A percentile compares a stretch with the other conserved stretches of the same genome.
phyloP scores from a whole-genome alignment of 2,888 invertebrate genomes.

The Mimas tiliae region DNA sequence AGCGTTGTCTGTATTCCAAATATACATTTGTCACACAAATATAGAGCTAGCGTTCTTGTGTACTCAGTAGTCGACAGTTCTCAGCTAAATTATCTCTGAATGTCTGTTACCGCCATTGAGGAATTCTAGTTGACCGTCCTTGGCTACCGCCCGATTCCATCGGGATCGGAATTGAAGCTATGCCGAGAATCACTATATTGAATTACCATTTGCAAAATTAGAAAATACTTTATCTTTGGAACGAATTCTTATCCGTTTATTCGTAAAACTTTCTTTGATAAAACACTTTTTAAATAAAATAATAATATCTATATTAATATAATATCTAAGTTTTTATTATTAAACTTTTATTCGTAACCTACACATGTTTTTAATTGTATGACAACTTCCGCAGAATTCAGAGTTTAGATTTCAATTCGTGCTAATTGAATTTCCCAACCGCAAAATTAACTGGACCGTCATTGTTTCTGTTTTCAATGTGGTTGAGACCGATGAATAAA shows the following conservation, averaged over 20 bases:
- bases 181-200: slow-evolving; percentile 18
- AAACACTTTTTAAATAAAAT: neutral
- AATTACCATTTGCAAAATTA: slow-evolving; percentile 15
- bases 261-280: too few relatives aligned
- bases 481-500: slow-evolving; percentile 8
- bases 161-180: slow-evolving; percentile 29
- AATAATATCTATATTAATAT: too few relatives aligned
- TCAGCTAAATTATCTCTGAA: slow-evolving; percentile 9
- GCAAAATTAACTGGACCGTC: neutral
- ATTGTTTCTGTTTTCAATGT: slow-evolving; percentile 12
- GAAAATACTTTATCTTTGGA: slow-evolving; percentile 7
- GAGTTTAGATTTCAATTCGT: neutral
- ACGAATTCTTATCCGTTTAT: neutral
- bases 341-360: neutral
- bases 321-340: neutral
- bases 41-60: neutral
- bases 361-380: neutral
- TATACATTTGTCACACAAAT: neutral
- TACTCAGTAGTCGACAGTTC: slow-evolving; percentile 1
- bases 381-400: neutral
- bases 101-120: slow-evolving; percentile 5
- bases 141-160: slow-evolving; percentile 28
- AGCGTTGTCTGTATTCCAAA: neutral
- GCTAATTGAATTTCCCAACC: neutral
- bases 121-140: slow-evolving; percentile 34